phyloP scores from a whole-genome alignment of 1,140 invertebrate species.

The Adelges cooleyi region DNA sequence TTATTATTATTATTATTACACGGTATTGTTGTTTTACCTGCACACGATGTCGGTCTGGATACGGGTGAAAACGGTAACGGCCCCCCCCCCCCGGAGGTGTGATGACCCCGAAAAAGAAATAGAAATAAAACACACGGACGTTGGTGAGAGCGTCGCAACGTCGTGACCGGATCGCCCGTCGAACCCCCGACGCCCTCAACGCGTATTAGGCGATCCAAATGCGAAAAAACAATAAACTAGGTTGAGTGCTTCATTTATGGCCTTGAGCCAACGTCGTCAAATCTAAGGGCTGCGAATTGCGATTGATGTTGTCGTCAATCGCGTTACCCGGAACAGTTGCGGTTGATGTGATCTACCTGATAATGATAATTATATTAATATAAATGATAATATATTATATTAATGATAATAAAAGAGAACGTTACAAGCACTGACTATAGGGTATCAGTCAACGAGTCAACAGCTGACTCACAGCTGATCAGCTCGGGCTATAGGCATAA shows the following conservation, averaged over 20 bases:
- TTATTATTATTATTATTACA: neutral
- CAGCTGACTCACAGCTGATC: no score
- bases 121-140: neutral
- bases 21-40: no score
- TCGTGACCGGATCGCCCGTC: slow-evolving; percentile 1
- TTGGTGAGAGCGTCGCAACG: neutral
- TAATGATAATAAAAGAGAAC: no score
- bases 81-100: neutral
- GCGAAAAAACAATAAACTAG: slow-evolving; percentile 5
- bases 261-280: neutral
- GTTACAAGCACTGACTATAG: no score
- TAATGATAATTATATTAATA: no score
- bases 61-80: neutral
- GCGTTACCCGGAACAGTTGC: neutral
- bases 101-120: slow-evolving; percentile 13
- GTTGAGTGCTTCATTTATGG: neutral
- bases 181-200: no score
- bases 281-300: neutral
- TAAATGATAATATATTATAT: no score
- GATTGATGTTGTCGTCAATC: neutral
- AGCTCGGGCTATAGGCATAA: no score
- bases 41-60: no score
- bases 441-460: no score
- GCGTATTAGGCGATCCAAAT: neutral
- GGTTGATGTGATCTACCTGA: neutral